phyloP scores from a whole-genome alignment of 2,888 invertebrate species.

The Laothoe populi region DNA sequence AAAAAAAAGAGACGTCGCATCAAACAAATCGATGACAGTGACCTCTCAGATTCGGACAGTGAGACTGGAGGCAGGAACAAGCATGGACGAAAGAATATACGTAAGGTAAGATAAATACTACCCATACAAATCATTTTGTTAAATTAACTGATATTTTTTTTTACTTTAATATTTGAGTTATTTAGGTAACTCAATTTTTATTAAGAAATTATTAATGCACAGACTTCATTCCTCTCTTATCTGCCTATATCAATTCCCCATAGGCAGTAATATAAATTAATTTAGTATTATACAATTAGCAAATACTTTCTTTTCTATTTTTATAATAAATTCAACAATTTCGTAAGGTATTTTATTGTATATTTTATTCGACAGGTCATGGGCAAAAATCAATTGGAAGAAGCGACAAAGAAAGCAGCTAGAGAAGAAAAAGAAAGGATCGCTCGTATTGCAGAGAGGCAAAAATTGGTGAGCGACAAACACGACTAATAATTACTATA shows the following conservation, averaged over 20 bases:
- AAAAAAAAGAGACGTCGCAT: constrained; percentile 79
- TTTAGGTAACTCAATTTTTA: too few relatives aligned
- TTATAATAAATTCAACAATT: too few relatives aligned
- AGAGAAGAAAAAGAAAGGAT: constrained; percentile 95
- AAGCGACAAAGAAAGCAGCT: constrained; percentile 94
- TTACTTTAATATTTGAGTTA: too few relatives aligned
- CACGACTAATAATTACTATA: not conserved
- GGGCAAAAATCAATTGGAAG: constrained; percentile 88
- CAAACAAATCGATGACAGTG: constrained; percentile 72
- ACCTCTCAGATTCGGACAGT: constrained; percentile 72
- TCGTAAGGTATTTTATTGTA: too few relatives aligned
- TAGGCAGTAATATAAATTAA: too few relatives aligned
- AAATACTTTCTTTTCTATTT: too few relatives aligned
- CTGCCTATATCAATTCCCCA: too few relatives aligned
- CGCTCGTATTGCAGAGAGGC: constrained; percentile 94
- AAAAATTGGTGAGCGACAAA: constrained; percentile 91
- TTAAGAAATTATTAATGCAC: too few relatives aligned
- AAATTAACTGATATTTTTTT: too few relatives aligned
- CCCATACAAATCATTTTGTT: too few relatives aligned
- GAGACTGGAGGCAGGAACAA: constrained; percentile 78
- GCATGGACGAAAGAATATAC: constrained; percentile 80
- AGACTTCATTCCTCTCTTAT: too few relatives aligned
- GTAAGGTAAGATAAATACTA: constrained; percentile 70
- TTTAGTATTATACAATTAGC: too few relatives aligned
- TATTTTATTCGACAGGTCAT: constrained; percentile 67